phyloP scores from a whole-genome alignment of 2,888 invertebrate genomes.

The Spodoptera littoralis region DNA sequence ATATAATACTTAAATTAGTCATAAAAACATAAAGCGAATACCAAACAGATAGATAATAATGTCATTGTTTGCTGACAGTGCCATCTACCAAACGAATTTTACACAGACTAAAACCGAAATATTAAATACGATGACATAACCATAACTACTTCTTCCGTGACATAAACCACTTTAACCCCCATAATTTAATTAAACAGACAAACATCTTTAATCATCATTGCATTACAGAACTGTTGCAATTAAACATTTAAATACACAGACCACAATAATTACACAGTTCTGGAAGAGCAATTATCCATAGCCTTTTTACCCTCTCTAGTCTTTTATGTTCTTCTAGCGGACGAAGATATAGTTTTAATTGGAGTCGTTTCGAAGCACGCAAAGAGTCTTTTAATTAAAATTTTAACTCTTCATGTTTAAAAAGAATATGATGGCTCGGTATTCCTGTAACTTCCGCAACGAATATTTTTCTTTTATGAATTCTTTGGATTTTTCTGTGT shows the following conservation, averaged over 20 bases:
- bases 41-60: no score
- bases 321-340: constrained; percentile 76
- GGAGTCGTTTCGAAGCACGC: constrained; percentile 80
- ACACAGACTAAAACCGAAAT: no score
- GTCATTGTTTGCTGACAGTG: no score
- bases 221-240: constrained; percentile 32
- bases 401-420: constrained; percentile 79
- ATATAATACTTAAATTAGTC: no score
- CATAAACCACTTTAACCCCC: no score
- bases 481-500: constrained; percentile 33
- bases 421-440: constrained; percentile 70
- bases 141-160: no score
- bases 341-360: constrained; percentile 87
- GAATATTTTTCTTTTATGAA: constrained; percentile 45
- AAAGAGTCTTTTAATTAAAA: constrained; percentile 84
- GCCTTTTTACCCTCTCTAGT: constrained; percentile 76
- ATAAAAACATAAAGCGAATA: no score
- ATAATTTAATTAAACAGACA: not conserved
- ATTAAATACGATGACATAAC: no score
- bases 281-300: constrained; percentile 75
- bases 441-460: constrained; percentile 65
- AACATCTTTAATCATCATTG: constrained; percentile 12
- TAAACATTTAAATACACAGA: constrained; percentile 70
- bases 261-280: constrained; percentile 75
- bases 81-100: no score